These are phyloP conservation scores for Perodicticus potto DNA, from an alignment of 2,797 vertebrate genomes.

Conservation along the genomic window DNA sequence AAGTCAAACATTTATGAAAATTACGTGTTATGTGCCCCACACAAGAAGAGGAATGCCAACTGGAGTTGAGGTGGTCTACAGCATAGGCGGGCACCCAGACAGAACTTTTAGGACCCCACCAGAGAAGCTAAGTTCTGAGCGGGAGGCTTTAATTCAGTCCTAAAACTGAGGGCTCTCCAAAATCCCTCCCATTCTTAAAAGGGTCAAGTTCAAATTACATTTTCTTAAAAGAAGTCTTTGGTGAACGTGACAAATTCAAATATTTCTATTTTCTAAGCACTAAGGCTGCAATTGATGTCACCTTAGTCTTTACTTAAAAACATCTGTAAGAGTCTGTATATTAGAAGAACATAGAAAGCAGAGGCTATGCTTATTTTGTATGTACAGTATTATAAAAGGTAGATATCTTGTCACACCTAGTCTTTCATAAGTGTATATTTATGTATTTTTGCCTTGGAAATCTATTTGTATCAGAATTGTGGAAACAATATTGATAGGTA, in stretches of 20 bases:
- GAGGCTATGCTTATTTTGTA: neutral
- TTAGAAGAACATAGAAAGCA: neutral
- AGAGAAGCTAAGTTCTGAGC: neutral
- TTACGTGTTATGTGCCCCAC: neutral
- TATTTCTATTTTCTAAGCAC: neutral
- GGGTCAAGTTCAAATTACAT: neutral
- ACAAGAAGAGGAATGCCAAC: neutral
- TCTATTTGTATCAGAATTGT: neutral
- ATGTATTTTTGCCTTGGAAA: neutral
- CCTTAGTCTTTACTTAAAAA: neutral
- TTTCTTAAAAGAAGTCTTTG: neutral
- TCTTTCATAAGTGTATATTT: neutral
- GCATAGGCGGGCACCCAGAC: neutral
- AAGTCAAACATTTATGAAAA: neutral
- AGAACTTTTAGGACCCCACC: neutral
- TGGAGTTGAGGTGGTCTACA: accelerated
- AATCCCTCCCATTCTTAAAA: neutral
- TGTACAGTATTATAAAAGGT: neutral
- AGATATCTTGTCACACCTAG: neutral
- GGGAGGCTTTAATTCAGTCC: neutral
- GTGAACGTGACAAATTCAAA: neutral
- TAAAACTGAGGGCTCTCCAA: neutral
- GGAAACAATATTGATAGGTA: neutral
- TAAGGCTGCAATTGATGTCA: neutral
- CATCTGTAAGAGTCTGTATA: neutral